phyloP scores from a whole-genome alignment of 2,797 vertebrate genomes.

The Erethizon dorsatum region DNA sequence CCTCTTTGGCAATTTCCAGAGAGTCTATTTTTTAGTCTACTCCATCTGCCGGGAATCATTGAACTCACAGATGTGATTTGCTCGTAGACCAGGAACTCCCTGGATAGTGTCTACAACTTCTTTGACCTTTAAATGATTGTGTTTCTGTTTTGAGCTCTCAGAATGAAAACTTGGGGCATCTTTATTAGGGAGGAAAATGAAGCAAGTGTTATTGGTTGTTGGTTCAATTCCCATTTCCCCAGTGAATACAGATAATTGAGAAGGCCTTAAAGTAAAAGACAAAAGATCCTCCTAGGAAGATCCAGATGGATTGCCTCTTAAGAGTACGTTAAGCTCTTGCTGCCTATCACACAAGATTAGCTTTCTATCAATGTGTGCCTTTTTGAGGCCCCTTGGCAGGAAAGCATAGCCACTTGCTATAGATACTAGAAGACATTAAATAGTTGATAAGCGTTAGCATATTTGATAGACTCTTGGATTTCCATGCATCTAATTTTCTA shows the following conservation, averaged over 20 bases:
- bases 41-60: neutral
- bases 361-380: neutral
- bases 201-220: slow-evolving; percentile 49
- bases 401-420: neutral
- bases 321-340: neutral
- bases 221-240: slow-evolving; percentile 52
- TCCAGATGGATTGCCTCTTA: neutral
- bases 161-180: slow-evolving; percentile 56
- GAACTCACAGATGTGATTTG: slow-evolving; percentile 67
- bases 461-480: neutral
- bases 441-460: neutral
- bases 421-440: slow-evolving; percentile 50
- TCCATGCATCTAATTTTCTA: neutral
- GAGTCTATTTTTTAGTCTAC: slow-evolving; percentile 60
- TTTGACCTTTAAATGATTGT: slow-evolving; percentile 74
- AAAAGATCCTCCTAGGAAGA: slow-evolving; percentile 33
- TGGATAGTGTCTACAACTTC: slow-evolving; percentile 59
- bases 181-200: slow-evolving; percentile 70
- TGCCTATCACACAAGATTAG: neutral
- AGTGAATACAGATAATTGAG: slow-evolving; percentile 24
- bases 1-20: slow-evolving; percentile 4
- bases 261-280: slow-evolving; percentile 13
- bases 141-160: slow-evolving; percentile 75
- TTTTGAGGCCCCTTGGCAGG: neutral
- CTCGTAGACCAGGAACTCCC: slow-evolving; percentile 52